Evolutionary conservation across 2,113 vertebrate species (phyloP), one percentile per base, ranked within the genome.

Genomic region (Psammodynastes pulverulentus): DNA sequence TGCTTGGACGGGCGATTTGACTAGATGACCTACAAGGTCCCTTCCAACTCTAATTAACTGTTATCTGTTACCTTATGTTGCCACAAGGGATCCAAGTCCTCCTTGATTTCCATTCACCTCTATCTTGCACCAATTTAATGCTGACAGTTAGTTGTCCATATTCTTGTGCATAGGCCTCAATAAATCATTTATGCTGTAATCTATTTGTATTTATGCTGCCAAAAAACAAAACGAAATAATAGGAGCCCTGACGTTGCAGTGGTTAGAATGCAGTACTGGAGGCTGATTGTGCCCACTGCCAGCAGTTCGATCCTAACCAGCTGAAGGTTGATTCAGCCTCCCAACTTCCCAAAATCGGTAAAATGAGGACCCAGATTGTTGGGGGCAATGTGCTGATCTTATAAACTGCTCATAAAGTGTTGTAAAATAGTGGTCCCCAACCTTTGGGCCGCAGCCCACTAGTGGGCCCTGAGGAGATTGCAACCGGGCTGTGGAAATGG

Each of bases 401-500:
- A 29, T 67, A 34, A 67, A 34, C 29, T 0, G 12, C 29, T 67
- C 29, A 67, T 12, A 67, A 26, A 67, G 62, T 15, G 29, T 12
- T 67, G 12, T 67, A n/a, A 67, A 67, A 10, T 5, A 15, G 56
- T 3, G 8, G 56, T 3, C 24, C 24, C 8, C 56, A 58, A 58
- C 2, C 56, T 58, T 26, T 26, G 56, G 56, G 56, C 3, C 3
- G 3, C 24, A 26, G 56, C 8, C 24, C 9, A 26, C 24, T 58
- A 26, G 56, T 26, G 24, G 24, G 23, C 56, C 9, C 0, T 58
- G 56, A 58, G 24, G 56, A 24, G 24, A 58, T 26, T 58, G 56
- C 24, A 58, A 58, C 9, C 3, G 0, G 56, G 24, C 53, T 0
- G 0, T 0, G 21, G 7, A 7, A 54, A 54, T 6, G 21, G 6